Conservation (phyloP, 2,113 vertebrate species). For the Rhabdornis inornatus region DNA sequence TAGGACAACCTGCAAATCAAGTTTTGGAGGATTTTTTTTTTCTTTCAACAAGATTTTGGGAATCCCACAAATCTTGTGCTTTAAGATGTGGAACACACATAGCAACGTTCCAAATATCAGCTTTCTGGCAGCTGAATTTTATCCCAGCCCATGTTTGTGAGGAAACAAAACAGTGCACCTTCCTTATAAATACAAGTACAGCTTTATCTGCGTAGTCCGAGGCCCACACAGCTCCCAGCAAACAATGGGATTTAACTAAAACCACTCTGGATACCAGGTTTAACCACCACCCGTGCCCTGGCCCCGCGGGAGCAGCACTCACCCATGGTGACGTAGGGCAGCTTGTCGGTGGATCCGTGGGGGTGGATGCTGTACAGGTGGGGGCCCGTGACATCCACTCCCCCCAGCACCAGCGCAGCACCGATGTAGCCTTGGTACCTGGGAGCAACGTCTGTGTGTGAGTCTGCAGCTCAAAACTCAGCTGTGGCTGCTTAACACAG, state of each 20-base stretch:
- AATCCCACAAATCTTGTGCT: not conserved
- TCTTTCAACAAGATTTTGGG: not conserved
- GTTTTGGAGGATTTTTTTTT: not conserved
- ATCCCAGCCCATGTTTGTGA: fast-evolving
- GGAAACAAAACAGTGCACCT: not conserved
- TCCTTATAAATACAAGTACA: fast-evolving
- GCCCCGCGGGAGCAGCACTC: not conserved
- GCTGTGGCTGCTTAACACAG: not conserved
- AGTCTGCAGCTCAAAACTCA: not conserved
- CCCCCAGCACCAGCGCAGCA: conserved; percentile 91
- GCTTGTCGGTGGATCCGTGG: conserved; percentile 95
- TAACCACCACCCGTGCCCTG: not conserved
- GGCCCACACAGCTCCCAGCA: not conserved
- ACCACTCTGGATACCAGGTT: fast-evolving
- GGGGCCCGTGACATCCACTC: conserved; percentile 89
- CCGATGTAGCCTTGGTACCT: conserved; percentile 99
- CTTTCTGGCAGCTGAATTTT: not conserved
- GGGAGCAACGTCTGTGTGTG: not conserved
- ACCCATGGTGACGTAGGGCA: conserved; percentile 99
- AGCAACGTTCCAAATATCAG: fast-evolving
- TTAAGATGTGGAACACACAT: fast-evolving
- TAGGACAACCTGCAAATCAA: not conserved
- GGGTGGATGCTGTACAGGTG: conserved; percentile 98
- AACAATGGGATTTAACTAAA: fast-evolving
- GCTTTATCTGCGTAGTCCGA: not conserved